Conservation (phyloP, 2,888 invertebrate species). For the Ochropacha duplaris region DNA sequence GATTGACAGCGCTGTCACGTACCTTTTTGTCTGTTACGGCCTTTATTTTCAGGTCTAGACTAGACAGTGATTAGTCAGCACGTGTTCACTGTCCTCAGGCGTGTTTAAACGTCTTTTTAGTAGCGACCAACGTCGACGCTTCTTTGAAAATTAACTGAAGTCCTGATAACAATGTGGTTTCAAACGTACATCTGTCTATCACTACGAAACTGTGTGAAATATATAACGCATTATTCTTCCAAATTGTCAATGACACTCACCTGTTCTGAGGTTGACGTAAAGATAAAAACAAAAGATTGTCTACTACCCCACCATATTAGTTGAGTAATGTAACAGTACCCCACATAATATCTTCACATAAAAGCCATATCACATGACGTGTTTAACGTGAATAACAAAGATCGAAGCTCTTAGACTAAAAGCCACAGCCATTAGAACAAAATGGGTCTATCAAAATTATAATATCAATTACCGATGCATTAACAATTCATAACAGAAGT, state of each 20-base stretch:
- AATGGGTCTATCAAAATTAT: constrained; percentile 76
- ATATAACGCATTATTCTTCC: constrained; percentile 15
- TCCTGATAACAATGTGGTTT: constrained; percentile 29
- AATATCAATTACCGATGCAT: constrained; percentile 83
- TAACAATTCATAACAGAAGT: constrained; percentile 82
- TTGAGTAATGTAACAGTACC: constrained; percentile 16
- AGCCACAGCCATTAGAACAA: constrained; percentile 63
- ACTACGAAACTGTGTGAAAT: neutral
- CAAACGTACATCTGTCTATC: constrained; percentile 21
- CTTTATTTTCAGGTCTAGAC: constrained; percentile 53
- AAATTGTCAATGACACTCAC: constrained; percentile 8
- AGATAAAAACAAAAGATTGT: neutral
- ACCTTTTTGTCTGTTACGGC: constrained; percentile 39
- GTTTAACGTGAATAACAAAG: constrained; percentile 35
- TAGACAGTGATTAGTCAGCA: constrained; percentile 60
- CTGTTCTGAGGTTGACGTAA: neutral
- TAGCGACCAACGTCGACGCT: constrained; percentile 24
- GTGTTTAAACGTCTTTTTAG: constrained; percentile 44
- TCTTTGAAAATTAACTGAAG: constrained; percentile 33
- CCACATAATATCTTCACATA: constrained; percentile 37
- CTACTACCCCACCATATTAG: neutral
- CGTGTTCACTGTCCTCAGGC: constrained; percentile 46
- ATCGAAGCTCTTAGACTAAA: constrained; percentile 57
- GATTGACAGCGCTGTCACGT: constrained; percentile 61
- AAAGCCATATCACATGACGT: constrained; percentile 52